These are phyloP conservation scores for Agrypnus murinus DNA, from an alignment of 2,888 invertebrate genomes.

Conservation along the genomic window DNA sequence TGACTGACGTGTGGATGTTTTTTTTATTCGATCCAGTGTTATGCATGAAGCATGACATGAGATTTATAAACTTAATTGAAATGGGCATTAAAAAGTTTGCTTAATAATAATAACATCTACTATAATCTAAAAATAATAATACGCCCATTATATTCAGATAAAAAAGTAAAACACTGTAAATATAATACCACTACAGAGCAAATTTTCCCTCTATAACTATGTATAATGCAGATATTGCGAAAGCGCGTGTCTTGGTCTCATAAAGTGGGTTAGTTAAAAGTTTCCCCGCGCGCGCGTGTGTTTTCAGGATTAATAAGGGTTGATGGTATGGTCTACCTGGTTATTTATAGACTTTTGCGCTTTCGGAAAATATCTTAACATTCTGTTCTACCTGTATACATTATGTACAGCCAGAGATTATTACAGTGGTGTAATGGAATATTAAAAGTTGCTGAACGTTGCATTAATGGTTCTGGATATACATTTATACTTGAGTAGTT, in stretches of 20 bases:
- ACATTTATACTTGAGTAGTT: no score
- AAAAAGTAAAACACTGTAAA: not conserved
- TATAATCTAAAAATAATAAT: slow-evolving; percentile 22
- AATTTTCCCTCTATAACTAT: slow-evolving; percentile 13
- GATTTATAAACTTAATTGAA: not conserved
- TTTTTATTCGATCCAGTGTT: not conserved
- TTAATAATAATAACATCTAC: not conserved
- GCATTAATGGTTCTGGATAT: no score
- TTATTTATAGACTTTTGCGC: slow-evolving; percentile 17
- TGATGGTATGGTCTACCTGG: slow-evolving; percentile 27
- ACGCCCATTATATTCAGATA: slow-evolving; percentile 24
- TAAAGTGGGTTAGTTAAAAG: slow-evolving; percentile 37
- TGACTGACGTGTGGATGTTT: not conserved
- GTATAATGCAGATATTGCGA: slow-evolving; percentile 33
- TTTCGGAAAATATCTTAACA: slow-evolving; percentile 3
- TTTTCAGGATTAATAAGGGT: slow-evolving; percentile 36
- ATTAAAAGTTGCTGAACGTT: no score
- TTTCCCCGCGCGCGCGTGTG: slow-evolving; percentile 33
- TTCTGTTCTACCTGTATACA: not conserved
- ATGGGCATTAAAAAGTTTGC: not conserved
- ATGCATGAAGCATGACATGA: not conserved
- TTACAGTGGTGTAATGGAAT: no score
- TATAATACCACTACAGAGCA: no score
- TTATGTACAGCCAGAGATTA: no score
- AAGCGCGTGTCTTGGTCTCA: slow-evolving; percentile 35